These are phyloP conservation scores for Strigamia transsilvanica DNA, from an alignment of 2,888 invertebrate genomes.

Conservation along the genomic window DNA sequence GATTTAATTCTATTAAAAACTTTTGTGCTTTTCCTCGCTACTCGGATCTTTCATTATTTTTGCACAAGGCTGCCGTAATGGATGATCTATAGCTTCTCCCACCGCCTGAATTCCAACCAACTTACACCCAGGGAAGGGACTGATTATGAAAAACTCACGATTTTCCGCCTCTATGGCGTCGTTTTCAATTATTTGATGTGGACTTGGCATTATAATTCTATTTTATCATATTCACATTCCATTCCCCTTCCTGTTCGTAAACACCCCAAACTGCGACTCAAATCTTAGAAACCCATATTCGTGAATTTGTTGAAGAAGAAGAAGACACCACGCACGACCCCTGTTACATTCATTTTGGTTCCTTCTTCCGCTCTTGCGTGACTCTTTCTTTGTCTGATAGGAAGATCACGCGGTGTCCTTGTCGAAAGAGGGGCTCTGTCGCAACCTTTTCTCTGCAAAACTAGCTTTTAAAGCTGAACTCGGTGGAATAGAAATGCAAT, in stretches of 20 bases:
- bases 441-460: slow-evolving; percentile 49
- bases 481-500: slow-evolving; percentile 38
- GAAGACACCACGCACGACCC: slow-evolving; percentile 37
- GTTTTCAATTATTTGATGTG: slow-evolving; percentile 30
- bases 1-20: slow-evolving; percentile 54
- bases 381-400: slow-evolving; percentile 23
- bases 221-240: slow-evolving; percentile 4
- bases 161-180: slow-evolving; percentile 21
- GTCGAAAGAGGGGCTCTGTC: slow-evolving; percentile 49
- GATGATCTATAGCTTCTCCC: slow-evolving; percentile 47
- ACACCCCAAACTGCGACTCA: not conserved
- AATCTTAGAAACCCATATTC: slow-evolving; percentile 17
- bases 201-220: not conserved
- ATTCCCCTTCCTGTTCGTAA: not conserved
- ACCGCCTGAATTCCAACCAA: slow-evolving; percentile 46
- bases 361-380: slow-evolving; percentile 41
- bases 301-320: slow-evolving; percentile 9
- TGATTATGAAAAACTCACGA: slow-evolving; percentile 40
- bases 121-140: slow-evolving; percentile 27
- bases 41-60: slow-evolving; percentile 52
- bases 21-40: slow-evolving; percentile 42
- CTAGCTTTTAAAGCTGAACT: slow-evolving; percentile 49
- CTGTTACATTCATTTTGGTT: slow-evolving; percentile 34
- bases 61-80: slow-evolving; percentile 51
- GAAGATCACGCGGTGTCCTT: slow-evolving; percentile 33